Evolutionary conservation across 2,797 vertebrate genomes (phyloP).

Genomic region (Prunella strophiata): DNA sequence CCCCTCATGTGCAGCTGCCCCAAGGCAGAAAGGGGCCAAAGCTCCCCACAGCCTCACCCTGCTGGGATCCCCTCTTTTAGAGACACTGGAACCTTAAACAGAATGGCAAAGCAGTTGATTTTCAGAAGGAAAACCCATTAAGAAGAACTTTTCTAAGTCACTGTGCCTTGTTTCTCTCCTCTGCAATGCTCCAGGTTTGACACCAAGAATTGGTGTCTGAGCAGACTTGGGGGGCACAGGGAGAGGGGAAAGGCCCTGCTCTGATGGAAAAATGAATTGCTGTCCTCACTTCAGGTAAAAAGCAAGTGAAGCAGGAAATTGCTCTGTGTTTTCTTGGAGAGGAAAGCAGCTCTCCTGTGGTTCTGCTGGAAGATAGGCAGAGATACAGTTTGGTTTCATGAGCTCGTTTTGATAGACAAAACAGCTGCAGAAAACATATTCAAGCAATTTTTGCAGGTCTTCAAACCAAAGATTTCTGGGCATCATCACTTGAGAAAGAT

Average conservation of each 20-base stretch:
- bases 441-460: background rate
- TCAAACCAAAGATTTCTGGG: background rate
- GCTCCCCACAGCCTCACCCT: background rate
- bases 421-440: conserved; percentile 23
- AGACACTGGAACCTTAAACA: background rate
- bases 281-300: conserved; percentile 52
- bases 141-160: background rate
- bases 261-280: conserved; percentile 28
- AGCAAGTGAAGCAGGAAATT: conserved; percentile 61
- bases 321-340: conserved; percentile 53
- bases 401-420: conserved; percentile 32
- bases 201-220: too few species aligned
- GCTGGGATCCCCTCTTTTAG: background rate
- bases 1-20: background rate
- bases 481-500: background rate
- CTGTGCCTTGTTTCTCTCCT: too few species aligned
- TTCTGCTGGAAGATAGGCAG: background rate
- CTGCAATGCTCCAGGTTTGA: too few species aligned
- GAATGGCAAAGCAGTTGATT: background rate
- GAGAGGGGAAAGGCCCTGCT: conserved; percentile 32
- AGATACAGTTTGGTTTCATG: conserved; percentile 23
- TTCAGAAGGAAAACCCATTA: background rate
- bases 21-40: background rate
- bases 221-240: background rate
- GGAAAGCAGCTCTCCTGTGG: conserved; percentile 32